Evolutionary conservation across 2,797 vertebrate species (phyloP), one percentile per base, ranked within the genome.

Genomic region (Tympanoctomys barrerae): DNA sequence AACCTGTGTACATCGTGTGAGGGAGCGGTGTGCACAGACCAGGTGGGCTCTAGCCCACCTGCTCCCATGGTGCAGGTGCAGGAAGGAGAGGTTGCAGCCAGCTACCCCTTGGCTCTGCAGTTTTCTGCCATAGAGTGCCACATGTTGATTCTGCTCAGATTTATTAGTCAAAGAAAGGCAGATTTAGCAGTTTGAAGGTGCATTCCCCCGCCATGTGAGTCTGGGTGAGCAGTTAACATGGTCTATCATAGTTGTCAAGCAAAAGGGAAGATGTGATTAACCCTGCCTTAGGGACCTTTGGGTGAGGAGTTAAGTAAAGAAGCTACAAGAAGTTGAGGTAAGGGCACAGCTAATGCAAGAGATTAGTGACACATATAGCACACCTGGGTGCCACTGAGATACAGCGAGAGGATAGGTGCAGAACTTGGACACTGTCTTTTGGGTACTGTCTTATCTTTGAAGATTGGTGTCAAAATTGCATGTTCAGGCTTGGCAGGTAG

Each of bases 301-400:
- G 24, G 90, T 18, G 62, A 59, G 24, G 24, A 75, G 80, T 28
- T 61, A n/a, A 66, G 42, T 49, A 86, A 68, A 21, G 33, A 5
- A 66, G 39, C 46, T 59, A 52, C 62, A 11, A 46, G 75, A 4
- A 9, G 68, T 31, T 3, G 16, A 21, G 62, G 61, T 13, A 12
- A 21, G 28, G 62, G 39, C 7, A 73, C 3, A 59, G 57, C 39
- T 42, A 18, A 49, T 3, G 24, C 52, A 5, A 39, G 70, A 16
- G 54, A 18, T 52, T 10, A 2, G 68, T 59, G n/a, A n/a, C 0
- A 0, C 0, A 59, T 8, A 18, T 0, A 1, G 21, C 14, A 7
- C 59, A 2, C 12, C 46, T 24, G 26, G 42, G 71, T 26, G 4
- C 36, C 81, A 3, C 22, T 13, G 4, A 3, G 28, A 1, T 2